Conservation (phyloP, 2,888 invertebrate genomes). For the Entomobrya multifasciata region DNA sequence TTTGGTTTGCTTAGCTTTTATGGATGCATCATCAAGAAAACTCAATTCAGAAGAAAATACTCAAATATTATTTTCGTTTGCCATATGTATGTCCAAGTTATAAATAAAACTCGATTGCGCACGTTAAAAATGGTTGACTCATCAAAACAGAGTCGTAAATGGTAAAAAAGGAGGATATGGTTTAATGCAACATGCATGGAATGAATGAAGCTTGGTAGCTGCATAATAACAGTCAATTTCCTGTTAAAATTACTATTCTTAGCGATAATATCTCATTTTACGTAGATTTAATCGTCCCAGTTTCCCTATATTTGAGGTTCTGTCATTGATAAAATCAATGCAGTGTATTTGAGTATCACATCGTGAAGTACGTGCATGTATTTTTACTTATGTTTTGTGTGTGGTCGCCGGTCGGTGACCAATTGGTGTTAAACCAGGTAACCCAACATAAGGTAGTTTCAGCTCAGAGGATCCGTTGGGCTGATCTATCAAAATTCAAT, state of each 20-base stretch:
- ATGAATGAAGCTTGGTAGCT: slow-evolving; percentile 31
- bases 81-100: slow-evolving; percentile 1
- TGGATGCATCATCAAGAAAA: slow-evolving; percentile 29
- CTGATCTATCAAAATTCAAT: too few species aligned
- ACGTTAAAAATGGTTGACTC: not conserved
- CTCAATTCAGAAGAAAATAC: slow-evolving; percentile 19
- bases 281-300: not conserved
- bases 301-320: slow-evolving; percentile 8
- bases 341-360: not conserved
- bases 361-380: not conserved
- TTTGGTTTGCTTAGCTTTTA: slow-evolving; percentile 29
- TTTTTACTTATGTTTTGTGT: not conserved
- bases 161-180: slow-evolving; percentile 41
- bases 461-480: too few species aligned
- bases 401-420: slow-evolving; percentile 38
- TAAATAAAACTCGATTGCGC: not conserved
- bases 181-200: slow-evolving; percentile 24
- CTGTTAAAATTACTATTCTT: slow-evolving; percentile 34
- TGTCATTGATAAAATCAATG: not conserved
- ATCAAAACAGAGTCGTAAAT: slow-evolving; percentile 16
- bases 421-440: slow-evolving; percentile 1
- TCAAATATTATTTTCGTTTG: not conserved
- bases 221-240: slow-evolving; percentile 49
- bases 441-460: too few species aligned
- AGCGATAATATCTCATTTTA: slow-evolving; percentile 17